Base-by-base conservation (phyloP, 2,888 invertebrate species). In the Xestia ashworthii region DNA sequence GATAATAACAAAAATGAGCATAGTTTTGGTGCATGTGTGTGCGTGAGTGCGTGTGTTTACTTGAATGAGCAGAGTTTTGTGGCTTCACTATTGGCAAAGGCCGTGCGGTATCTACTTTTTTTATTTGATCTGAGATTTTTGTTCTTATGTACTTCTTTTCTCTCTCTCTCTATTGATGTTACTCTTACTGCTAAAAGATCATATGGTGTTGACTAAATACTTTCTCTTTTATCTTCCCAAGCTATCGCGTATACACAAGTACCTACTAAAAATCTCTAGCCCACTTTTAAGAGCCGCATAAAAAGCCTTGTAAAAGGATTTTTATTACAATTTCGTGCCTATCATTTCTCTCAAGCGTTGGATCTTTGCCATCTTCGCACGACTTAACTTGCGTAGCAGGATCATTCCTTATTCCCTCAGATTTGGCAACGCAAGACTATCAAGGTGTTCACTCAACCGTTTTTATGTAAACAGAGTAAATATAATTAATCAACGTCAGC, bases 401-500 rank as follows among this genome's bases (percentile, higher is more conserved):
- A 46, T 70, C 80, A 74, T 86, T 83, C 48, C 72, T 78, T 74
- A 76, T 60, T 77, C 82, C 71, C 73, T 74, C 50, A 78, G 83
- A 83, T 74, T 80, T 82, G 76, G 79, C 74, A 77, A 50, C 60
- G 72, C 46, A 69, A 77, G 72, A 38, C 81, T 78, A 88, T 86
- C 76, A 88, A 80, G 82, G 83, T 83, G 79, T 66, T 86, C 78
- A 84, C 66, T 86, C 81, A 84, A 87, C 82, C 87, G 84, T 86
- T 89, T 88, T 90, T 89, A 82, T 82, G 88, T 89, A 90, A 91
- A 89, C 89, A 88, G 82, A 87, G 84, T 78, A 83, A 89, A 89
- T 88, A 89, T 92, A 93, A 94, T 95, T 94, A 93, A 95, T 95
- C 94, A 94, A 90, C 86, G 93, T 92, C 91, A 86, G 70, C 86